These are phyloP conservation scores for Otus sunia DNA, from an alignment of 2,113 vertebrate species.

Conservation along the genomic window DNA sequence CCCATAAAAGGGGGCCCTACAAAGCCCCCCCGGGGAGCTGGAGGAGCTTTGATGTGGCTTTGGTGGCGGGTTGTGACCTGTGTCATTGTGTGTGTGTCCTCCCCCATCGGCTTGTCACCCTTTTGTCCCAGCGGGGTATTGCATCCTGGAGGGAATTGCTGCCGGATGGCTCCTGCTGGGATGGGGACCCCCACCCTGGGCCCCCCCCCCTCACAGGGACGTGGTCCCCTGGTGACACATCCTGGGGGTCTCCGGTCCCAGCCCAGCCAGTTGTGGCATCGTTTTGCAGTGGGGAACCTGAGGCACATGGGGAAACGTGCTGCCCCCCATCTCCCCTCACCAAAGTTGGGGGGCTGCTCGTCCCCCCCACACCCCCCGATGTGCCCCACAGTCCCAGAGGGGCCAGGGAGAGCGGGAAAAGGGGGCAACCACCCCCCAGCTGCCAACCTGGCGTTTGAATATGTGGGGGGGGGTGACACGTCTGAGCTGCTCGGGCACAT, in stretches of 20 bases:
- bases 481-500: background rate
- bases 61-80: background rate
- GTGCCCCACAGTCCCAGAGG: too few species aligned
- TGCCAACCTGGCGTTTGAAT: too few species aligned
- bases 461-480: too few species aligned
- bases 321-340: too few species aligned
- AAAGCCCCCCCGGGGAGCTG: background rate
- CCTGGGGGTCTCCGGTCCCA: background rate
- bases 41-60: conserved; percentile 21
- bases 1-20: background rate
- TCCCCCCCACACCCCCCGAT: too few species aligned
- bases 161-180: background rate
- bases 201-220: rapidly evolving
- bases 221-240: background rate
- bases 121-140: background rate
- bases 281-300: background rate
- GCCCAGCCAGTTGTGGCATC: rapidly evolving
- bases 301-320: background rate
- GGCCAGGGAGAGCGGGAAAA: too few species aligned
- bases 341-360: background rate
- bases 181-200: background rate
- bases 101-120: background rate
- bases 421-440: too few species aligned
- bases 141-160: background rate
- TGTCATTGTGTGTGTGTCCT: background rate